Conservation (phyloP, 2,113 vertebrate genomes). For the Papio anubis region DNA sequence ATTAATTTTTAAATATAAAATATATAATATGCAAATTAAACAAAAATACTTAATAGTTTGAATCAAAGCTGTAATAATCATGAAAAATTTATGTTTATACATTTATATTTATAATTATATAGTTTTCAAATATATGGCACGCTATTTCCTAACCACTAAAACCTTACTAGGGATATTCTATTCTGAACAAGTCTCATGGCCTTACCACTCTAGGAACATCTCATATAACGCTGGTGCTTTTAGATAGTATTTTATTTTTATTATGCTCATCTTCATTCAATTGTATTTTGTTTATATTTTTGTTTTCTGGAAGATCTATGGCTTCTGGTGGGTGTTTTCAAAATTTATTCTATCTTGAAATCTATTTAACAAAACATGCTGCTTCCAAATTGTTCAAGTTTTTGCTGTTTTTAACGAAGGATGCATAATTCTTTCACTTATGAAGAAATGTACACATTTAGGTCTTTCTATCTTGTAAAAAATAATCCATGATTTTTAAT, state of each 20-base stretch:
- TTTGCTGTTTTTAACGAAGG: neutral
- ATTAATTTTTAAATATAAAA: neutral
- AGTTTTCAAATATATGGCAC: neutral
- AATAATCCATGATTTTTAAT: neutral
- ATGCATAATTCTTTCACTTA: neutral
- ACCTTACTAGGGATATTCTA: neutral
- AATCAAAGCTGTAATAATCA: neutral
- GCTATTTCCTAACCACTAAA: neutral
- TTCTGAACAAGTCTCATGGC: neutral
- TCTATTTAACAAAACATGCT: neutral
- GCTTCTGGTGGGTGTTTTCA: neutral
- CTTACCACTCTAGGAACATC: neutral
- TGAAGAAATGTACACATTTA: neutral
- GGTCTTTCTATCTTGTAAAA: neutral
- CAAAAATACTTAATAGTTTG: neutral
- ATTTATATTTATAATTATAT: neutral
- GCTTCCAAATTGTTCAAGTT: neutral
- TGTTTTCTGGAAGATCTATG: neutral
- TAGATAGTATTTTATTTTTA: neutral
- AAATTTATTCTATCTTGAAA: neutral
- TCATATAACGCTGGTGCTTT: neutral
- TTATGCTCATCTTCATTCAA: neutral
- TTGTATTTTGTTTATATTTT: neutral
- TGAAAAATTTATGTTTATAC: neutral
- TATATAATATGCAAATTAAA: neutral